phyloP scores from a whole-genome alignment of 2,797 vertebrate genomes.

The Sebastes steindachneri region DNA sequence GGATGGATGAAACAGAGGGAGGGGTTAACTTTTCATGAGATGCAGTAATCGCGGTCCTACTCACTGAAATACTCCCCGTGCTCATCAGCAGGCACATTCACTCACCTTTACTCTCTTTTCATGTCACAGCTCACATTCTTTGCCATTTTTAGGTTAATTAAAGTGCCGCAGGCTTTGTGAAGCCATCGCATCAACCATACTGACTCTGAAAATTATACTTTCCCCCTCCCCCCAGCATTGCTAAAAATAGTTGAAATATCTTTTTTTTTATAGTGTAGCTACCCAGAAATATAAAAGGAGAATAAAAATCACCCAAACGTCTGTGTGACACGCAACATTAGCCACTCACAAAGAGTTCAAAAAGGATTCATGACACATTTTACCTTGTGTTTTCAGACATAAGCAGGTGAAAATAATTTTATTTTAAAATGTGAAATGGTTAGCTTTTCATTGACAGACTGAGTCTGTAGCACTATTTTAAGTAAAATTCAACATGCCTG shows the following conservation, averaged over 20 bases:
- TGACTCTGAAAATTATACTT: slow-evolving; percentile 7
- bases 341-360: background rate
- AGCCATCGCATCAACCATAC: slow-evolving; percentile 18
- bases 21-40: slow-evolving; percentile 30
- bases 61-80: slow-evolving; percentile 24
- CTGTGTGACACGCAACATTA: background rate
- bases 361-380: background rate
- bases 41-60: background rate
- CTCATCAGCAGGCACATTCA: slow-evolving; percentile 43
- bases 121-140: slow-evolving; percentile 38
- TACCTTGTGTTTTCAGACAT: background rate
- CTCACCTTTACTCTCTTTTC: slow-evolving; percentile 55
- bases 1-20: slow-evolving; percentile 7
- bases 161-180: slow-evolving; percentile 46
- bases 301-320: background rate
- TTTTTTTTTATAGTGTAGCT: background rate
- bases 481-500: background rate
- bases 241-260: slow-evolving; percentile 28
- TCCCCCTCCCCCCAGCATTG: background rate
- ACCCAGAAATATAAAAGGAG: background rate
- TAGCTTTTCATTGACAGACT: background rate
- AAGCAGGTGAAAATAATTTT: background rate
- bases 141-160: slow-evolving; percentile 63
- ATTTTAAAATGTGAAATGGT: background rate
- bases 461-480: background rate